phyloP scores from a whole-genome alignment of 2,888 invertebrate species.

The Pollenia griseotomentosa region DNA sequence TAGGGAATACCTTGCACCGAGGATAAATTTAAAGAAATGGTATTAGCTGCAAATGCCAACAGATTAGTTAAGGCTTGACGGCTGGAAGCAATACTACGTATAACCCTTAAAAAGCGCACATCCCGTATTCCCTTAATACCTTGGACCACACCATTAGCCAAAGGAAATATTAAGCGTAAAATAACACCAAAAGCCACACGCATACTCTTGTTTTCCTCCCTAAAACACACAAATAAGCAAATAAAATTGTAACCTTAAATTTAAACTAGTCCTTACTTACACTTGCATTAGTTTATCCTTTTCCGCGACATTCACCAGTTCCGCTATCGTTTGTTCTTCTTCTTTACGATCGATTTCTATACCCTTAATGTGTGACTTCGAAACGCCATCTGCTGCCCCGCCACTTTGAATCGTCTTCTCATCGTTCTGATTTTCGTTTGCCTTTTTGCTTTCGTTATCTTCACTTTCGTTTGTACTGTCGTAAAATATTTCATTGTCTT shows the following conservation, averaged over 20 bases:
- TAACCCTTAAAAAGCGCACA: conserved; percentile 79
- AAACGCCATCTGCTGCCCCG: conserved; percentile 64
- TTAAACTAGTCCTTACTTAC: conserved; percentile 75
- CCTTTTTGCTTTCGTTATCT: not conserved
- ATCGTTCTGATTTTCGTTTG: not conserved
- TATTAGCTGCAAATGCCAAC: conserved; percentile 83
- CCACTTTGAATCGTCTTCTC: not conserved
- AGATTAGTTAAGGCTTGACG: conserved; percentile 82
- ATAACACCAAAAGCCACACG: conserved; percentile 82
- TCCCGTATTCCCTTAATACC: conserved; percentile 82
- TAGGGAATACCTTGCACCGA: conserved; percentile 82
- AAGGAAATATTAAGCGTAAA: conserved; percentile 82
- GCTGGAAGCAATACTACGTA: conserved; percentile 81
- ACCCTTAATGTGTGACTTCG: conserved; percentile 76
- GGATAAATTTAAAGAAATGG: conserved; percentile 83
- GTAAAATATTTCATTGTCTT: conserved; percentile 49
- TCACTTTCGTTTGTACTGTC: conserved; percentile 58
- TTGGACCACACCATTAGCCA: conserved; percentile 82
- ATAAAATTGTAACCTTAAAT: not conserved
- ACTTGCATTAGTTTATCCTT: conserved; percentile 76
- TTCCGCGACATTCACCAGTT: conserved; percentile 78
- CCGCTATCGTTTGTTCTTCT: conserved; percentile 80
- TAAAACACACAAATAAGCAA: conserved; percentile 60
- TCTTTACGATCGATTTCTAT: conserved; percentile 79
- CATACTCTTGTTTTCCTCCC: conserved; percentile 80